Percentiles rank a stretch among this genome's conserved stretches.
phyloP scores from a whole-genome alignment of 2,888 invertebrate genomes.

The Scelioninae gen. 2 region DNA sequence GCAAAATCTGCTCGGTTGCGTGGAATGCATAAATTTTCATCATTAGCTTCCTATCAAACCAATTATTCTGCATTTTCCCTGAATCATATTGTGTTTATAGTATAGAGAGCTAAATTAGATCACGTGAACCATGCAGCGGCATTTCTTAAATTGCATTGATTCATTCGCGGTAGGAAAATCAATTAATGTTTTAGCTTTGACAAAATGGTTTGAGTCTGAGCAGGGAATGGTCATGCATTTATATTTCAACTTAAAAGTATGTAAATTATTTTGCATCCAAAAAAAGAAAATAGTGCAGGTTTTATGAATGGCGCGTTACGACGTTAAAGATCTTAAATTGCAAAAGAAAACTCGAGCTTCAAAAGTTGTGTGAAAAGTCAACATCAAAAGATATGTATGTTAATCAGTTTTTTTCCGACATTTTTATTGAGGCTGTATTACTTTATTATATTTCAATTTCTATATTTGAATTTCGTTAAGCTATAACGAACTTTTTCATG shows the following conservation, averaged over 20 bases:
- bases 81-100: constrained; percentile 18
- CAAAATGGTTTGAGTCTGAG: neutral
- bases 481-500: constrained; percentile 2
- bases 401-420: constrained; percentile 13
- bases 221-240: no score
- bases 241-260: constrained; percentile 15
- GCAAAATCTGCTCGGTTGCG: constrained; percentile 36
- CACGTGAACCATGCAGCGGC: constrained; percentile 3
- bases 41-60: constrained; percentile 37
- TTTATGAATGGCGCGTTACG: constrained; percentile 19
- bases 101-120: constrained; percentile 10
- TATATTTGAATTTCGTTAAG: constrained; percentile 18
- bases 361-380: constrained; percentile 7
- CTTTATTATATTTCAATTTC: constrained; percentile 17
- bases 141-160: neutral
- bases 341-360: neutral
- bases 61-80: constrained; percentile 13
- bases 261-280: constrained; percentile 16
- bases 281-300: constrained; percentile 17
- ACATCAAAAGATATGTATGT: constrained; percentile 14
- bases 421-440: constrained; percentile 20
- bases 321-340: constrained; percentile 4
- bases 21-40: constrained; percentile 40
- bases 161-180: neutral
- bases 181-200: constrained; percentile 2